Evolutionary conservation across 2,113 vertebrate species (phyloP).

Genomic region (Tragelaphus scriptus): DNA sequence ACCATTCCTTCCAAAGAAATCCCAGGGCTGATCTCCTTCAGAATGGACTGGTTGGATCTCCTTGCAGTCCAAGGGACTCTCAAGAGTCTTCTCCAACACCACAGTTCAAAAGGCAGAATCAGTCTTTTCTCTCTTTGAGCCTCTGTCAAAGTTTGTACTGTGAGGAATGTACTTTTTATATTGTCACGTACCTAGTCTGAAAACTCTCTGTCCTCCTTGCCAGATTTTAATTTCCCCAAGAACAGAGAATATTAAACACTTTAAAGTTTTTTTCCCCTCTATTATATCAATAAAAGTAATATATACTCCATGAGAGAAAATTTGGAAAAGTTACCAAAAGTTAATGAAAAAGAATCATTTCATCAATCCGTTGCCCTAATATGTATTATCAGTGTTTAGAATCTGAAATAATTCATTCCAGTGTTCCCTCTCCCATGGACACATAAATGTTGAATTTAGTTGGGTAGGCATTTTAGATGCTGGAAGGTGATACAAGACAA

Average conservation of each 20-base stretch:
- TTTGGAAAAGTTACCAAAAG: neutral
- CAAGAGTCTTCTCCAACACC: too few relatives aligned
- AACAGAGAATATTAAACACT: neutral
- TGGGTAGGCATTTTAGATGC: neutral
- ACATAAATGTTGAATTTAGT: neutral
- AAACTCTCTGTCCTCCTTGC: neutral
- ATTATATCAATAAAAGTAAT: neutral
- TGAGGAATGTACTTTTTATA: neutral
- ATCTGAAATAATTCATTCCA: neutral
- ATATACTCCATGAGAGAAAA: neutral
- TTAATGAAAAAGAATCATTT: conserved; percentile 32
- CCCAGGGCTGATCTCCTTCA: too few relatives aligned
- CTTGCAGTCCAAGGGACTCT: too few relatives aligned
- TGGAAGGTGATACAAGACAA: neutral
- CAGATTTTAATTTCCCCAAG: neutral
- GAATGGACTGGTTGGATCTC: too few relatives aligned
- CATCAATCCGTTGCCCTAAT: neutral
- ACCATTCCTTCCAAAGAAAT: too few relatives aligned
- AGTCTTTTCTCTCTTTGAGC: neutral
- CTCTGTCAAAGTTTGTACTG: neutral
- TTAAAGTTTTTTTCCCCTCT: neutral
- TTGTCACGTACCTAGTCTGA: neutral
- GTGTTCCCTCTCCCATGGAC: neutral
- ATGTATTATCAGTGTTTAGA: neutral
- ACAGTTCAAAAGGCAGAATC: neutral